Conservation (phyloP, 1,140 invertebrate species). For the Polyergus mexicanus region DNA sequence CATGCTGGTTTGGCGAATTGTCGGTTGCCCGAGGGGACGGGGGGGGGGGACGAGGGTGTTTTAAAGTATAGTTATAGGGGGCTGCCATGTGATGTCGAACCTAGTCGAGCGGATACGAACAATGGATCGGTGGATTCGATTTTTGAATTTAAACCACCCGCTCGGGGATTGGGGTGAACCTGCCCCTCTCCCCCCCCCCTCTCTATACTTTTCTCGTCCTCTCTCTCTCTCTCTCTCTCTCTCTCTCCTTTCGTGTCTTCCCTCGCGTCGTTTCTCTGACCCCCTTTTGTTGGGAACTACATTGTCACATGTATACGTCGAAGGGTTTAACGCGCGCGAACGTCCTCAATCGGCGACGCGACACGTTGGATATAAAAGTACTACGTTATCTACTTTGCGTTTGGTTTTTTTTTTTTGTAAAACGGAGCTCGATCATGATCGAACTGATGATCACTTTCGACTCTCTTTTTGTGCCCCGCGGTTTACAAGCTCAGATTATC, state of each 20-base stretch:
- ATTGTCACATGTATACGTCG: slow-evolving; percentile 71
- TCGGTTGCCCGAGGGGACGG: slow-evolving; percentile 8
- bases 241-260: slow-evolving; percentile 47
- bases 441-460: not conserved
- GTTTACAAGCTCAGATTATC: slow-evolving; percentile 1
- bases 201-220: no score
- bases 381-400: slow-evolving; percentile 6
- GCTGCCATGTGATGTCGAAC: slow-evolving; percentile 73
- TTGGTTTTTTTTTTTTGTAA: slow-evolving; percentile 23
- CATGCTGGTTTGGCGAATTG: slow-evolving; percentile 57
- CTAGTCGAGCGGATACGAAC: slow-evolving; percentile 79
- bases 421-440: slow-evolving; percentile 9
- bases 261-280: slow-evolving; percentile 22
- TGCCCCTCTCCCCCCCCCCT: slow-evolving; percentile 53
- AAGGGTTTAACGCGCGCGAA: slow-evolving; percentile 71
- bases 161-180: slow-evolving; percentile 78
- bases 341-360: slow-evolving; percentile 36
- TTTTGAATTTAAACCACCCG: slow-evolving; percentile 85
- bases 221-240: no score
- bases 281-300: slow-evolving; percentile 65
- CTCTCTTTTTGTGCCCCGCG: not conserved
- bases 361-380: slow-evolving; percentile 37
- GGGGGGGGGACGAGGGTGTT: slow-evolving; percentile 35
- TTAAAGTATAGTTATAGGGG: slow-evolving; percentile 73
- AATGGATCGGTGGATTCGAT: slow-evolving; percentile 83